phyloP scores from a whole-genome alignment of 2,797 vertebrate genomes.

The Coregonus sp. region DNA sequence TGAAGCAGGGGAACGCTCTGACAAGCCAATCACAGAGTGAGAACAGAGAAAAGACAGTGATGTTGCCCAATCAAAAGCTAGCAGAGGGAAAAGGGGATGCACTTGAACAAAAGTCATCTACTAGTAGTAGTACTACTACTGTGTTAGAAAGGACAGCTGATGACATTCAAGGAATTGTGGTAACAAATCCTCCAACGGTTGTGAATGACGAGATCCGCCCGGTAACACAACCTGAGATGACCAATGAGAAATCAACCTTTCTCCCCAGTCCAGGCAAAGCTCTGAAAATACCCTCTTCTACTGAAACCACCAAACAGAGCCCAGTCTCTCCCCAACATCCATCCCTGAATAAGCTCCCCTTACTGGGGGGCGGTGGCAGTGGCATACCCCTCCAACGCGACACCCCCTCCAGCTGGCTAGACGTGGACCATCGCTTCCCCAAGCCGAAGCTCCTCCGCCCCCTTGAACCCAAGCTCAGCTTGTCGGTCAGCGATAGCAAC shows the following conservation, averaged over 20 bases:
- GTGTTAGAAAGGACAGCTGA: constrained; percentile 23
- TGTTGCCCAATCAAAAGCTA: constrained; percentile 12
- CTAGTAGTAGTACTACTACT: constrained; percentile 9
- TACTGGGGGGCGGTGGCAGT: constrained; percentile 41
- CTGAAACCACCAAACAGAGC: constrained; percentile 43
- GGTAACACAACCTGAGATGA: background rate
- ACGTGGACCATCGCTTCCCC: constrained; percentile 60
- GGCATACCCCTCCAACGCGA: constrained; percentile 44
- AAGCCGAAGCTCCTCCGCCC: background rate
- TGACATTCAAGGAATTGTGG: constrained; percentile 15
- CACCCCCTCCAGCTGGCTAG: constrained; percentile 74
- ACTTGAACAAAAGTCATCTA: constrained; percentile 7
- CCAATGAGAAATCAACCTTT: constrained; percentile 20
- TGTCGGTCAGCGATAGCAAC: constrained; percentile 77
- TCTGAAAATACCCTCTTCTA: constrained; percentile 32
- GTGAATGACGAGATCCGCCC: constrained; percentile 38
- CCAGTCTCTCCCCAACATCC: constrained; percentile 41
- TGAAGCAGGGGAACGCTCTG: background rate
- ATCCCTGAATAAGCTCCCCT: constrained; percentile 50
- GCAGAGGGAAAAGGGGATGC: constrained; percentile 18
- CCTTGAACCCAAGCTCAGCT: constrained; percentile 58
- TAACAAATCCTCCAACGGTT: constrained; percentile 25
- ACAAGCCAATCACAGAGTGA: constrained; percentile 10
- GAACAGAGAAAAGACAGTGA: constrained; percentile 17
- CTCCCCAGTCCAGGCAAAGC: constrained; percentile 14